Percentiles rank a stretch among this genome's conserved stretches.
Conservation (phyloP, 1,140 invertebrate genomes). For the Liolophura sinensis region DNA sequence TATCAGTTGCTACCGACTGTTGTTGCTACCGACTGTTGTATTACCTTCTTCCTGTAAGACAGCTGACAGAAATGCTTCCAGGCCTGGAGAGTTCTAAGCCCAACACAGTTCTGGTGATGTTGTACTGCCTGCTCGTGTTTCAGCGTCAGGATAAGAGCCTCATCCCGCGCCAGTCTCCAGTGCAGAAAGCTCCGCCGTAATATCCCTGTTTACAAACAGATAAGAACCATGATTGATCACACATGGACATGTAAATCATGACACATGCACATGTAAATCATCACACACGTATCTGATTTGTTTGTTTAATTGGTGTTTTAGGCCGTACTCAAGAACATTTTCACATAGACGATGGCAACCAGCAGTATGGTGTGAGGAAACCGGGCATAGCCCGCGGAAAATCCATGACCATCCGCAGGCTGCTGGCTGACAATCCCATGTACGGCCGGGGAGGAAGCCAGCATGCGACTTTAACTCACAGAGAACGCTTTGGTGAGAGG, state of each 20-base stretch:
- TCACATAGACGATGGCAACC: too few species aligned
- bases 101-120: slow-evolving; percentile 25
- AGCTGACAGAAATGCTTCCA: slow-evolving; percentile 31
- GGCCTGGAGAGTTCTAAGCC: slow-evolving; percentile 14
- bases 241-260: background rate
- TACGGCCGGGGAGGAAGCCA: too few species aligned
- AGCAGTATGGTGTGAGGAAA: too few species aligned
- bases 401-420: too few species aligned
- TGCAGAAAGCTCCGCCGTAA: slow-evolving; percentile 23
- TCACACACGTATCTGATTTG: too few species aligned
- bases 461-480: too few species aligned
- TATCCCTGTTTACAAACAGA: slow-evolving; percentile 14
- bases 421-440: too few species aligned
- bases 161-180: slow-evolving; percentile 26
- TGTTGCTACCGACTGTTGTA: background rate
- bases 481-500: too few species aligned
- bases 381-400: too few species aligned
- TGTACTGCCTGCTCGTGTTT: slow-evolving; percentile 29
- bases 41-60: slow-evolving; percentile 29
- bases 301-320: too few species aligned
- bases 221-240: background rate
- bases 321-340: too few species aligned
- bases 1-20: background rate
- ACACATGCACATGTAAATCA: too few species aligned
- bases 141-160: slow-evolving; percentile 24